Conservation (phyloP, 1,140 invertebrate genomes). For the Rhyzopertha dominica region DNA sequence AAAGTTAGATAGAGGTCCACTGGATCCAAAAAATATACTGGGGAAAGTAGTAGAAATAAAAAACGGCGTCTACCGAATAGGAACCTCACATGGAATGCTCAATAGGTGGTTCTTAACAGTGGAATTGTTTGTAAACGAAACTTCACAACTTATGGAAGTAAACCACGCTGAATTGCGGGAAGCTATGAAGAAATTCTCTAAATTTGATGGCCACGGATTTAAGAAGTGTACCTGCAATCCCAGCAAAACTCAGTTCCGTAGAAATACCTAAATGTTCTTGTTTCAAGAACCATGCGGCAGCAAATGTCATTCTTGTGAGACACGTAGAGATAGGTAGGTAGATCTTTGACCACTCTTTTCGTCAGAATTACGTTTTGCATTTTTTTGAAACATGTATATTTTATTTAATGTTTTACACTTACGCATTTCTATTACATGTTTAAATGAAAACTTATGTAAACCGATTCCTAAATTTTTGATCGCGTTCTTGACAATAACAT, state of each 20-base stretch:
- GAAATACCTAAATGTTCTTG: conserved; percentile 20
- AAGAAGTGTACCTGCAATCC: conserved; percentile 19
- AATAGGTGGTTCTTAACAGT: conserved; percentile 27
- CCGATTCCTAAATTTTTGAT: no score
- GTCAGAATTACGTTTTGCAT: no score
- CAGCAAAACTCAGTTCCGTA: conserved; percentile 14
- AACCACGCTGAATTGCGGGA: no score
- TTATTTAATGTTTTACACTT: no score
- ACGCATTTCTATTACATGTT: no score
- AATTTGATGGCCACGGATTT: conserved; percentile 19
- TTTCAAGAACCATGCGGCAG: conserved; percentile 13
- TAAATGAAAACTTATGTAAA: no score
- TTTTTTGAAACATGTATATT: no score
- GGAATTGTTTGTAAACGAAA: no score
- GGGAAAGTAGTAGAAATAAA: conserved; percentile 24
- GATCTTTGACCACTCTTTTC: no score
- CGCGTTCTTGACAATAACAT: no score
- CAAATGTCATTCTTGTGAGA: conserved; percentile 15
- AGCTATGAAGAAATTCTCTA: conserved; percentile 15
- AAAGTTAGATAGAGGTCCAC: conserved; percentile 27
- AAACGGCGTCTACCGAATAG: conserved; percentile 31
- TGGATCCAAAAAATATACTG: conserved; percentile 26
- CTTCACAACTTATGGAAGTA: no score
- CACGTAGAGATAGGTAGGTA: no score
- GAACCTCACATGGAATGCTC: conserved; percentile 24